Percentiles rank a stretch among this genome's conserved stretches.
Conservation (phyloP, 2,113 vertebrate species). For the Climacteris rufus region DNA sequence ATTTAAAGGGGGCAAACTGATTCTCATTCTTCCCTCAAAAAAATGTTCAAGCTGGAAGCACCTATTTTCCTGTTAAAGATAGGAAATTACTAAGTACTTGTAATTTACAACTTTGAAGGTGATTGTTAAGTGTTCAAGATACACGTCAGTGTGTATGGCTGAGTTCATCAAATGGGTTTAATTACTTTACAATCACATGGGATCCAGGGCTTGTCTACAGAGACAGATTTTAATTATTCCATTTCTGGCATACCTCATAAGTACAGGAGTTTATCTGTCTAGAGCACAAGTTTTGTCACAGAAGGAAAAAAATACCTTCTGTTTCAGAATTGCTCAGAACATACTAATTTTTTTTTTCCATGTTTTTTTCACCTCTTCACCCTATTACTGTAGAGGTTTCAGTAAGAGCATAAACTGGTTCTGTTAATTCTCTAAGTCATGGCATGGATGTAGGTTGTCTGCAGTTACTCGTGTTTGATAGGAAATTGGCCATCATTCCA, state of each 20-base stretch:
- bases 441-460: background rate
- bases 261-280: background rate
- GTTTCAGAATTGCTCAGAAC: background rate
- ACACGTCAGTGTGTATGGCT: background rate
- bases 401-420: background rate
- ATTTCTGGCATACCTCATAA: background rate
- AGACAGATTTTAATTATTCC: background rate
- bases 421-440: background rate
- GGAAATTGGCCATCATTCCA: background rate
- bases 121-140: background rate
- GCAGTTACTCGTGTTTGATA: background rate
- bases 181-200: conserved; percentile 15
- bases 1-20: background rate
- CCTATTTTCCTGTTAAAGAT: background rate
- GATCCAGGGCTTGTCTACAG: background rate
- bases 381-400: background rate
- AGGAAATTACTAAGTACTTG: background rate
- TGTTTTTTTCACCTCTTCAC: accelerated
- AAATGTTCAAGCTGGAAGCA: background rate
- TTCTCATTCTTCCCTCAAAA: background rate
- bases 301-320: background rate
- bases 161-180: background rate
- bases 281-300: background rate
- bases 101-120: background rate
- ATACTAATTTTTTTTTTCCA: background rate